A percentile compares a stretch with the other conserved stretches of the same genome.
phyloP scores from a whole-genome alignment of 1,140 invertebrate species.

The Bombus terrestris region DNA sequence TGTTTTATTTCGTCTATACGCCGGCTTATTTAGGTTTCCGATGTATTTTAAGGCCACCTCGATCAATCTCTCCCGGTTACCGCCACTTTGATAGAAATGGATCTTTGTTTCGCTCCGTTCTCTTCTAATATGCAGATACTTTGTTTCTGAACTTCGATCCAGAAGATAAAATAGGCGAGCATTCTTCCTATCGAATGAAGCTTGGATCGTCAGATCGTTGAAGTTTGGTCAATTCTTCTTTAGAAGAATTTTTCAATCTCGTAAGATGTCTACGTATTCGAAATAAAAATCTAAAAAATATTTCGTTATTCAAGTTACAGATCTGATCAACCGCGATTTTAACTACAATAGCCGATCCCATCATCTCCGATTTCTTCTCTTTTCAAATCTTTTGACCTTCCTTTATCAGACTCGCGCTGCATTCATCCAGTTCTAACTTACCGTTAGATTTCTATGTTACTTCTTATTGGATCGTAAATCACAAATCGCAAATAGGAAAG shows the following conservation, averaged over 20 bases:
- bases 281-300: too few relatives aligned
- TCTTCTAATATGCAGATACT: slow-evolving; percentile 9
- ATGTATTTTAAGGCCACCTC: slow-evolving; percentile 29
- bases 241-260: too few relatives aligned
- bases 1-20: slow-evolving; percentile 55
- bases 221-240: too few relatives aligned
- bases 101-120: slow-evolving; percentile 1
- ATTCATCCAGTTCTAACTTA: not conserved
- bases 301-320: not conserved
- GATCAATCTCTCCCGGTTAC: slow-evolving; percentile 35
- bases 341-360: not conserved
- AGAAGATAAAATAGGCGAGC: not conserved
- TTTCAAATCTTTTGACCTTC: not conserved
- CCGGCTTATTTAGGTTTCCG: slow-evolving; percentile 36
- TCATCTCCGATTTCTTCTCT: not conserved
- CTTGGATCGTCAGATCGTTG: too few relatives aligned
- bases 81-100: slow-evolving; percentile 36
- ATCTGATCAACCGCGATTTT: not conserved
- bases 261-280: too few relatives aligned
- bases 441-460: not conserved
- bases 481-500: not conserved
- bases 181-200: not conserved
- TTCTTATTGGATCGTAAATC: not conserved
- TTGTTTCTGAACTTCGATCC: not conserved
- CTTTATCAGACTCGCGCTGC: not conserved